A percentile compares a stretch with the other conserved stretches of the same genome.
Conservation (phyloP, 2,888 invertebrate genomes). For the Lissocephala sabroskyi region DNA sequence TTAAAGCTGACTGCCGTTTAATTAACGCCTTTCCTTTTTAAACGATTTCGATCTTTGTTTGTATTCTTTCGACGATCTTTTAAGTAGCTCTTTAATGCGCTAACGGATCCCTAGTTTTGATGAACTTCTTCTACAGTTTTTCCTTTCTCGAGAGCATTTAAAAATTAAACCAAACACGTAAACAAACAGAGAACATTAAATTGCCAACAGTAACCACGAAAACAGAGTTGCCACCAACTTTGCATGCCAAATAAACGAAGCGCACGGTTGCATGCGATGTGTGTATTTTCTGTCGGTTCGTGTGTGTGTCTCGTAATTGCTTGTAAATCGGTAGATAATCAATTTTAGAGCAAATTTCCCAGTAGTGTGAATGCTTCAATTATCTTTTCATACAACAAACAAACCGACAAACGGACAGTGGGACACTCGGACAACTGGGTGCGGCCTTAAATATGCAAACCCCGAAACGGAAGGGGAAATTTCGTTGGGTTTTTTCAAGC, state of each 20-base stretch:
- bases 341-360: too few species aligned
- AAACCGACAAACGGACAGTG: too few species aligned
- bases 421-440: too few species aligned
- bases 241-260: conserved; percentile 1
- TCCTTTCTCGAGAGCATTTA: conserved; percentile 61
- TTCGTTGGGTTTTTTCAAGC: conserved; percentile 19
- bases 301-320: too few species aligned
- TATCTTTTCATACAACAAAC: too few species aligned
- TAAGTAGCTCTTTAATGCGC: conserved; percentile 27
- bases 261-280: conserved; percentile 20
- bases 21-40: not conserved
- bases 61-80: conserved; percentile 29
- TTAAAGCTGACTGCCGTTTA: not conserved
- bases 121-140: conserved; percentile 30
- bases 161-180: conserved; percentile 50
- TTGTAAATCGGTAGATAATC: too few species aligned
- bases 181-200: conserved; percentile 35
- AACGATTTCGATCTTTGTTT: conserved; percentile 12
- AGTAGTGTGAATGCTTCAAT: too few species aligned
- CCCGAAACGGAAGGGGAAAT: conserved; percentile 20
- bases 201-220: conserved; percentile 10
- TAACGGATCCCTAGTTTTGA: conserved; percentile 27
- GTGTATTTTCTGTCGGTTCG: conserved; percentile 16
- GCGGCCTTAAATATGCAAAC: conserved; percentile 8
- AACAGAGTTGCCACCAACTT: conserved; percentile 4